A percentile compares a stretch with the other conserved stretches of the same genome.
These are phyloP conservation scores for Phenacoccus solenopsis DNA, from an alignment of 1,140 invertebrate genomes.

Conservation along the genomic window DNA sequence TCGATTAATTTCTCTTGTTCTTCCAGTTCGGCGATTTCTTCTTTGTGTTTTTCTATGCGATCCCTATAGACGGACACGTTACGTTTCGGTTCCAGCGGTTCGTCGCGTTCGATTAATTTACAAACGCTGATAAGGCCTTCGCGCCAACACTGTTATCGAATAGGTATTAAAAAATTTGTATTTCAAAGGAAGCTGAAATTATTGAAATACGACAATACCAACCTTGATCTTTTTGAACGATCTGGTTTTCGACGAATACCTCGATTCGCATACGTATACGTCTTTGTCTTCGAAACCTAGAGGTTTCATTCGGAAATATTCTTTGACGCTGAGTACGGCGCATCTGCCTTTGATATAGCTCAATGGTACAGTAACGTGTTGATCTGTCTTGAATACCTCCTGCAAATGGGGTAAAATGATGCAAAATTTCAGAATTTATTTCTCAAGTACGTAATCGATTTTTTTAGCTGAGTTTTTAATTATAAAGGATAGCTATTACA, in stretches of 20 bases:
- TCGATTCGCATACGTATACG: constrained; percentile 92
- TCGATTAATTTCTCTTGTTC: constrained; percentile 62
- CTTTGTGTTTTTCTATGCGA: constrained; percentile 77
- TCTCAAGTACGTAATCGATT: no score
- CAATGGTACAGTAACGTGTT: constrained; percentile 66
- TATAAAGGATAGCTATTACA: no score
- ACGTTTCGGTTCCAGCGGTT: constrained; percentile 63
- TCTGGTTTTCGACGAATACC: constrained; percentile 72
- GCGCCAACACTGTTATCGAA: constrained; percentile 48
- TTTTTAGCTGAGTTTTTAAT: no score
- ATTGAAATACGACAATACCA: no score
- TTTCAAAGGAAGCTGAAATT: background rate
- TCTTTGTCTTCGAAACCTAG: constrained; percentile 84
- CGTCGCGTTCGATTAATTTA: constrained; percentile 53
- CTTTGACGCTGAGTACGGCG: constrained; percentile 86
- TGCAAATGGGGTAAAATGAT: constrained; percentile 33
- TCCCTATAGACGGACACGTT: constrained; percentile 89
- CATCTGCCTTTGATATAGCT: constrained; percentile 83
- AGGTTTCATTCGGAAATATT: constrained; percentile 83
- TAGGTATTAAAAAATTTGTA: background rate
- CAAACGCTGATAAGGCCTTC: constrained; percentile 47
- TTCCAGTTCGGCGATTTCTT: constrained; percentile 74
- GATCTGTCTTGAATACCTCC: constrained; percentile 91
- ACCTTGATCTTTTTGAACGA: constrained; percentile 77
- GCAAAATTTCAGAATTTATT: no score